These are phyloP conservation scores for Vulpes lagopus DNA, from an alignment of 2,113 vertebrate species.

Conservation along the genomic window DNA sequence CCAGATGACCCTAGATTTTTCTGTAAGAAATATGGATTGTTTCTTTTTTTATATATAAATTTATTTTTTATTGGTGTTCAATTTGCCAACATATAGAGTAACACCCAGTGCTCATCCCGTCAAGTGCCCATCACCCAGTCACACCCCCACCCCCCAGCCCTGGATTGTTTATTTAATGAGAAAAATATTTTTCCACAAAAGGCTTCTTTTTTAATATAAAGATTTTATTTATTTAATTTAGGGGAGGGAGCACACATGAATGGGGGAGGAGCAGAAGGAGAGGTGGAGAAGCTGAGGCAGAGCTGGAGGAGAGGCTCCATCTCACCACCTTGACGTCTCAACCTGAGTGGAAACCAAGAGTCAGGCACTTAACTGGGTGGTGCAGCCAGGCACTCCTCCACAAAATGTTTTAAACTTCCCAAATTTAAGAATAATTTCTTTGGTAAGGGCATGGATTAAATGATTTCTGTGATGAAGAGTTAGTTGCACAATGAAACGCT, in stretches of 20 bases:
- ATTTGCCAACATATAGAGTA: too few species aligned
- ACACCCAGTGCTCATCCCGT: too few species aligned
- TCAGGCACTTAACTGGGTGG: not conserved
- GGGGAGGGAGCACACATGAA: rapidly evolving
- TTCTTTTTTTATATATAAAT: too few species aligned
- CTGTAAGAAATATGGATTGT: too few species aligned
- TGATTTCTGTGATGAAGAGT: not conserved
- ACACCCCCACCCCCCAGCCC: too few species aligned
- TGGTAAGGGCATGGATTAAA: not conserved
- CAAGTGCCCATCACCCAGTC: too few species aligned
- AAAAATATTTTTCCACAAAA: not conserved
- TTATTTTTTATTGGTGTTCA: too few species aligned
- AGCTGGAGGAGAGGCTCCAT: not conserved
- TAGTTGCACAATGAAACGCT: not conserved
- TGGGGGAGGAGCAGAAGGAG: not conserved
- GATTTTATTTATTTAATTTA: not conserved
- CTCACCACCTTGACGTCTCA: not conserved
- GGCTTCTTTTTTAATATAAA: not conserved
- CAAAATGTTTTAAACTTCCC: not conserved
- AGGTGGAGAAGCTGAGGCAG: not conserved
- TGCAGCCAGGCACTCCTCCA: not conserved
- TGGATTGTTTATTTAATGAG: not conserved
- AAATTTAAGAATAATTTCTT: not conserved
- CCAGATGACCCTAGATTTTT: too few species aligned
- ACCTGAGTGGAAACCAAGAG: not conserved